A percentile compares a stretch with the other conserved stretches of the same genome.
Evolutionary conservation across 1,140 invertebrate species (phyloP).

Genomic region (Ephestia elutella): DNA sequence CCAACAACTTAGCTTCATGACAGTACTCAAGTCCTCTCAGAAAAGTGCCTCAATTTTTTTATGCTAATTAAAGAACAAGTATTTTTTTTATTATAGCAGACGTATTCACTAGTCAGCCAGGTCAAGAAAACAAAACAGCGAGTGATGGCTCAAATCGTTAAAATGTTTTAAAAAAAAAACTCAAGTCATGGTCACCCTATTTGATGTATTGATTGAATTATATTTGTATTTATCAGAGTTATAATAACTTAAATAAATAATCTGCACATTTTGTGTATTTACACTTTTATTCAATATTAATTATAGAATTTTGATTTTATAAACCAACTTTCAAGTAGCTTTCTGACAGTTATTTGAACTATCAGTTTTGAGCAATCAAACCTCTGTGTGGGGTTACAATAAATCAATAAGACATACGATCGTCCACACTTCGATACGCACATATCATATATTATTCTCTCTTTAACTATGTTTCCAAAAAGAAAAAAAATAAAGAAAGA

Average conservation of each 20-base stretch:
- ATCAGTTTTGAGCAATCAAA: slow-evolving; percentile 39
- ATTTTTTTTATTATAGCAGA: slow-evolving; percentile 20
- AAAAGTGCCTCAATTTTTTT: slow-evolving; percentile 8
- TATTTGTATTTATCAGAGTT: too few species aligned
- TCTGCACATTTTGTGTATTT: too few species aligned
- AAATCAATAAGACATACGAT: slow-evolving; percentile 62
- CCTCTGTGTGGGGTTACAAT: slow-evolving; percentile 44
- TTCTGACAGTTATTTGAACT: too few species aligned
- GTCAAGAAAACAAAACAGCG: slow-evolving; percentile 25
- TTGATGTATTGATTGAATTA: not conserved
- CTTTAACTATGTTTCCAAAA: slow-evolving; percentile 61
- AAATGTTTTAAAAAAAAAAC: not conserved
- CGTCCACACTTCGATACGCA: slow-evolving; percentile 68
- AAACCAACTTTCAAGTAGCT: too few species aligned
- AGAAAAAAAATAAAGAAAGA: slow-evolving; percentile 57
- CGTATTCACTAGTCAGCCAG: slow-evolving; percentile 31
- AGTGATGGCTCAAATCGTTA: slow-evolving; percentile 30
- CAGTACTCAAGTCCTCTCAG: slow-evolving; percentile 31
- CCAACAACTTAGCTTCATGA: slow-evolving; percentile 48
- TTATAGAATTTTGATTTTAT: too few species aligned
- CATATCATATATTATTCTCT: slow-evolving; percentile 65
- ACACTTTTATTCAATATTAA: too few species aligned
- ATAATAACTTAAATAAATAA: too few species aligned
- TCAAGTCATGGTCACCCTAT: not conserved
- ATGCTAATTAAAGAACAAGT: not conserved